Percentiles rank a stretch among this genome's conserved stretches.
Evolutionary conservation across 2,888 invertebrate species (phyloP).

Genomic region (Tethea ocularis): DNA sequence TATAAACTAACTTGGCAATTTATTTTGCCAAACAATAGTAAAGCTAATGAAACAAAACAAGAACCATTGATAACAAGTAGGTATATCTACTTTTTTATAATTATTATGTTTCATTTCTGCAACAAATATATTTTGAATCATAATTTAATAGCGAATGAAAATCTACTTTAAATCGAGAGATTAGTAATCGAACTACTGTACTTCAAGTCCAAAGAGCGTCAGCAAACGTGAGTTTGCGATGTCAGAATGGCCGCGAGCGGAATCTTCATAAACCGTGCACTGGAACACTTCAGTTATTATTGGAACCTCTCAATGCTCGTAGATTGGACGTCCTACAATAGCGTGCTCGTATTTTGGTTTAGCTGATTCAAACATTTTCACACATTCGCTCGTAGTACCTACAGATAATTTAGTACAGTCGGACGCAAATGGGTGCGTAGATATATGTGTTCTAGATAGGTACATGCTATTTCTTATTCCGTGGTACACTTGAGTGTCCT

Average conservation of each 20-base stretch:
- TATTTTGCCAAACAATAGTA: not conserved
- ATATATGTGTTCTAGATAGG: not conserved
- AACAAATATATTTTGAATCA: not conserved
- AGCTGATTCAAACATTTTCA: slow-evolving; percentile 34
- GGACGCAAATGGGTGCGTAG: not conserved
- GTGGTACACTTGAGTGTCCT: too few species aligned
- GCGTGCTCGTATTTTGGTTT: slow-evolving; percentile 43
- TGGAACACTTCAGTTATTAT: slow-evolving; percentile 63
- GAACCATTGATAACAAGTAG: not conserved
- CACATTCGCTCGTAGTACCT: slow-evolving; percentile 16
- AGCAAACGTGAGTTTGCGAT: slow-evolving; percentile 1
- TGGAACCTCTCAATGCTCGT: slow-evolving; percentile 52
- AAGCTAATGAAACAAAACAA: not conserved
- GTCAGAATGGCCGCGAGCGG: slow-evolving; percentile 19
- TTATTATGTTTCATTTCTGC: too few species aligned
- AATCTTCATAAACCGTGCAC: slow-evolving; percentile 43
- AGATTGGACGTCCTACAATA: slow-evolving; percentile 50
- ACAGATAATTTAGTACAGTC: not conserved
- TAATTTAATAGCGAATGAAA: not conserved
- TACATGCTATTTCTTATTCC: too few species aligned
- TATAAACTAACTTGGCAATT: not conserved
- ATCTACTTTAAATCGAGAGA: not conserved
- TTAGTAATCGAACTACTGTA: not conserved
- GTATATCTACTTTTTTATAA: too few species aligned
- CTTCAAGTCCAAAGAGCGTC: slow-evolving; percentile 5